Conservation (phyloP, 2,888 invertebrate genomes). For the Lasioglossum malachurum region DNA sequence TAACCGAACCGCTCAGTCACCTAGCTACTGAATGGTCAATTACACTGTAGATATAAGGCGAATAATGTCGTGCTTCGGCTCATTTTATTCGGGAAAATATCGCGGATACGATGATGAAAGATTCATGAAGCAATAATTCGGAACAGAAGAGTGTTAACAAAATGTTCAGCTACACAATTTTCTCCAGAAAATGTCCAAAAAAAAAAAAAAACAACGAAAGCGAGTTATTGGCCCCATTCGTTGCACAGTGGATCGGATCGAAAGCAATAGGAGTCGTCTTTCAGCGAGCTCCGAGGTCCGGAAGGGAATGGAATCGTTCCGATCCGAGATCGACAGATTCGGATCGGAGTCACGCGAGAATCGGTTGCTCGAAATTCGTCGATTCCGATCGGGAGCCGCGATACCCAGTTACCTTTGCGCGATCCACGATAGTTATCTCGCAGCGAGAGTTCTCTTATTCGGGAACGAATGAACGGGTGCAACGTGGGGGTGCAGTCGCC, state of each 20-base stretch:
- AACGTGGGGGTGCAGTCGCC: slow-evolving; percentile 33
- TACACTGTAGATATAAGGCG: not conserved
- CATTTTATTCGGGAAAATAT: not conserved
- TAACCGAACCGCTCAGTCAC: not conserved
- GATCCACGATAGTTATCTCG: slow-evolving; percentile 56
- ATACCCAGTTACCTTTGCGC: slow-evolving; percentile 42
- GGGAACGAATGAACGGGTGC: slow-evolving; percentile 20
- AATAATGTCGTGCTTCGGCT: not conserved
- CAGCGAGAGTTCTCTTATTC: slow-evolving; percentile 46
- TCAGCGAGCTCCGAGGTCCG: not conserved
- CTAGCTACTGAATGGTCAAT: not conserved
- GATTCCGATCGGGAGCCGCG: slow-evolving; percentile 53
- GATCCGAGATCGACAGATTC: slow-evolving; percentile 52
- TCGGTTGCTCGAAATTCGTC: slow-evolving; percentile 57
- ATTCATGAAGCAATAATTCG: not conserved
- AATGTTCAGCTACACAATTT: not conserved
- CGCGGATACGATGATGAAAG: not conserved
- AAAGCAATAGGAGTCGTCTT: not conserved
- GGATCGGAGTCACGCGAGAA: slow-evolving; percentile 63
- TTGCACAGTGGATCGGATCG: slow-evolving; percentile 2
- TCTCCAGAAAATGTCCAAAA: not conserved
- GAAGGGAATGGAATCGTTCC: slow-evolving; percentile 19
- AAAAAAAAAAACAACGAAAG: not conserved
- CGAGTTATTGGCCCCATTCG: slow-evolving; percentile 2
- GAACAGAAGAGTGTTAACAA: not conserved